A percentile compares a stretch with the other conserved stretches of the same genome.
These are phyloP conservation scores for Hemicentrotus pulcherrimus DNA, from an alignment of 35 echinoderm and acorn worm genomes.

Conservation along the genomic window DNA sequence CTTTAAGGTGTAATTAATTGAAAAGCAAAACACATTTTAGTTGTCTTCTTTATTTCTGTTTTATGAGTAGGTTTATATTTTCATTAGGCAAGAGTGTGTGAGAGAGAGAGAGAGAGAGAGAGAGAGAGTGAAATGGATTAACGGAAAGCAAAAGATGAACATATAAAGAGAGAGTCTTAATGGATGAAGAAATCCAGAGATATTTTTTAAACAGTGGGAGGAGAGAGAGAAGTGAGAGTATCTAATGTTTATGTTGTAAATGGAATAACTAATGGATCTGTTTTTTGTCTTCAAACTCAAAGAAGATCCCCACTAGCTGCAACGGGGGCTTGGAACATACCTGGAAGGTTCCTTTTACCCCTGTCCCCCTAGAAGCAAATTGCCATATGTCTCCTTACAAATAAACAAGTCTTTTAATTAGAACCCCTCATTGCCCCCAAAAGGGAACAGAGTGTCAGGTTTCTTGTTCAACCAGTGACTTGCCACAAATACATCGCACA, in stretches of 20 bases:
- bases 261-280: conserved; percentile 4
- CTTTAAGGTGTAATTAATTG: too few relatives aligned
- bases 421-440: not conserved
- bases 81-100: too few relatives aligned
- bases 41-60: too few relatives aligned
- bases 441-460: conserved; percentile 8
- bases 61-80: too few relatives aligned
- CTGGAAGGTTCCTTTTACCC: not conserved
- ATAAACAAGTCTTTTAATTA: conserved; percentile 14
- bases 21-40: too few relatives aligned
- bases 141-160: too few relatives aligned
- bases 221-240: not conserved
- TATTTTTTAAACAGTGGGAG: not conserved
- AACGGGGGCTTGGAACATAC: not conserved
- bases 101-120: too few relatives aligned
- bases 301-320: not conserved
- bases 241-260: not conserved
- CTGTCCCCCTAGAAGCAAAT: not conserved
- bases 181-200: not conserved
- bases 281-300: not conserved
- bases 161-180: too few relatives aligned
- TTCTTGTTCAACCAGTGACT: not conserved
- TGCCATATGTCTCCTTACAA: conserved; percentile 1
- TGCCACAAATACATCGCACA: conserved; percentile 9
- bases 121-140: too few relatives aligned